phyloP scores from a whole-genome alignment of 2,888 invertebrate species.

The Amphipoea lucens region DNA sequence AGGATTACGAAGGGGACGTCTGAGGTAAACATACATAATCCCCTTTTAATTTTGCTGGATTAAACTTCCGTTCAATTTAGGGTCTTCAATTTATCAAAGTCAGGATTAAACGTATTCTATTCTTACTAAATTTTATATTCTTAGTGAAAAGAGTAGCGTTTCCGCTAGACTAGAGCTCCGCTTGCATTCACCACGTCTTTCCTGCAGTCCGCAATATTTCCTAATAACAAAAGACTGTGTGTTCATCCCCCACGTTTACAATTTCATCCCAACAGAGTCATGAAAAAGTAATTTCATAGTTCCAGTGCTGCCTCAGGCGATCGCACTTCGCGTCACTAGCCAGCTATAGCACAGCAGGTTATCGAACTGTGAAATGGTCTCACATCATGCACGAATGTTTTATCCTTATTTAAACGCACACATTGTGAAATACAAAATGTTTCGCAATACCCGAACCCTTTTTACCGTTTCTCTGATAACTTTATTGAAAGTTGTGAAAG shows the following conservation, averaged over 20 bases:
- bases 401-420: slow-evolving; percentile 55
- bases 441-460: slow-evolving; percentile 44
- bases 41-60: slow-evolving; percentile 39
- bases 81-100: slow-evolving; percentile 29
- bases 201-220: slow-evolving; percentile 12
- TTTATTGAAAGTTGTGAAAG: slow-evolving; percentile 50
- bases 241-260: slow-evolving; percentile 24
- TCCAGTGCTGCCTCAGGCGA: slow-evolving; percentile 39
- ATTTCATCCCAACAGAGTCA: slow-evolving; percentile 29
- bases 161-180: slow-evolving; percentile 14
- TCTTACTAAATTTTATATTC: neutral
- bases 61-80: slow-evolving; percentile 16
- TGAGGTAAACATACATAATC: slow-evolving; percentile 39
- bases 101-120: neutral
- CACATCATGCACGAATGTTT: slow-evolving; percentile 60
- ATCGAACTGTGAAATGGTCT: slow-evolving; percentile 62
- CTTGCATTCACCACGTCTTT: slow-evolving; percentile 21
- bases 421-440: slow-evolving; percentile 45
- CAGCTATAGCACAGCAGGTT: slow-evolving; percentile 29
- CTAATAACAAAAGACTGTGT: slow-evolving; percentile 34
- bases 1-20: slow-evolving; percentile 40
- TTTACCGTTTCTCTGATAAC: slow-evolving; percentile 34
- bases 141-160: slow-evolving; percentile 8
- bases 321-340: slow-evolving; percentile 28
- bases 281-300: slow-evolving; percentile 53